Evolutionary conservation across 2,888 invertebrate species (phyloP).

Genomic region (Noctua janthe): DNA sequence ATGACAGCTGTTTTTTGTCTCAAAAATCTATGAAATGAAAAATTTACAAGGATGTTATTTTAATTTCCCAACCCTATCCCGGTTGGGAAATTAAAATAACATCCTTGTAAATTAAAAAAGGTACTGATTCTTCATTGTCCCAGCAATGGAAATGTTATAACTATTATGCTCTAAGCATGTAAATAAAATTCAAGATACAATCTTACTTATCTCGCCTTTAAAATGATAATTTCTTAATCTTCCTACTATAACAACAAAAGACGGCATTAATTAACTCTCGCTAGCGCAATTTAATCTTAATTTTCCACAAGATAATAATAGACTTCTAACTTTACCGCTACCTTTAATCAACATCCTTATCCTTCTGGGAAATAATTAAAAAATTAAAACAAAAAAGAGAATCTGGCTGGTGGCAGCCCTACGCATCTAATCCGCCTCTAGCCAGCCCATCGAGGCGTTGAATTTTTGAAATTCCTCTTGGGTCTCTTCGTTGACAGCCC

Average conservation of each 20-base stretch:
- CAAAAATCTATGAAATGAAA: not conserved
- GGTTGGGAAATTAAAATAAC: too few relatives aligned
- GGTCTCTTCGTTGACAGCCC: slow-evolving; percentile 71
- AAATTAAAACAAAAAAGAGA: not conserved
- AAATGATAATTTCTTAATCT: slow-evolving; percentile 4
- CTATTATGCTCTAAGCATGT: not conserved
- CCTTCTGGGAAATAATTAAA: slow-evolving; percentile 11
- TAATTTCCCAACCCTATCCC: too few relatives aligned
- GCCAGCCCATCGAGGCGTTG: slow-evolving; percentile 77
- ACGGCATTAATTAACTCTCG: slow-evolving; percentile 6
- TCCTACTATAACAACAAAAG: not conserved
- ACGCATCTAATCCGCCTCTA: slow-evolving; percentile 72
- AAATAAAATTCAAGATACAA: not conserved
- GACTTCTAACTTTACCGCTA: slow-evolving; percentile 32
- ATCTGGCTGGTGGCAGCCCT: slow-evolving; percentile 71
- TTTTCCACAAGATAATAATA: slow-evolving; percentile 20
- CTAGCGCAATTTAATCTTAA: slow-evolving; percentile 6
- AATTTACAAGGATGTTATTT: not conserved
- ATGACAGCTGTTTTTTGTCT: slow-evolving; percentile 4
- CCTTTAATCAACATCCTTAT: slow-evolving; percentile 25
- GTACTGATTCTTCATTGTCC: not conserved
- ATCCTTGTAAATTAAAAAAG: not conserved
- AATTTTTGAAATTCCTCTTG: slow-evolving; percentile 82
- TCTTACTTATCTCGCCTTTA: not conserved
- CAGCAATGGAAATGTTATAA: not conserved